A percentile compares a stretch with the other conserved stretches of the same genome.
phyloP scores from a whole-genome alignment of 2,797 vertebrate species.

The Cetoscarus ocellatus region DNA sequence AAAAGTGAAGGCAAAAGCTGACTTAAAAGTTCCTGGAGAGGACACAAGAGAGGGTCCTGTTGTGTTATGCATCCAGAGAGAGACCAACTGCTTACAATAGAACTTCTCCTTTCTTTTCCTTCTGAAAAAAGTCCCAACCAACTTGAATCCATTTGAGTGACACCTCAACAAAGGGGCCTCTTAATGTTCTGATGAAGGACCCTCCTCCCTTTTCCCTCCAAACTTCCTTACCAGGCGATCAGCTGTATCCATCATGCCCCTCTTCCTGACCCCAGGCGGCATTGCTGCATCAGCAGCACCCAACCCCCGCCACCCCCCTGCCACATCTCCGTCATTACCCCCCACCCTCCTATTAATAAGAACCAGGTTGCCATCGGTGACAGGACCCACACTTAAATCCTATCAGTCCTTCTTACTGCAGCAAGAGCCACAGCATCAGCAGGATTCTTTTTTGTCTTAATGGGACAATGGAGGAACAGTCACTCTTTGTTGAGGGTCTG shows the following conservation, averaged over 20 bases:
- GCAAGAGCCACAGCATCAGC: slow-evolving; percentile 69
- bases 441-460: slow-evolving; percentile 79
- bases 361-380: slow-evolving; percentile 84
- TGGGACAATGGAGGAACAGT: slow-evolving; percentile 74
- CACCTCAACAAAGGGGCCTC: slow-evolving; percentile 91
- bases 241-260: slow-evolving; percentile 93
- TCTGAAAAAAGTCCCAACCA: slow-evolving; percentile 69
- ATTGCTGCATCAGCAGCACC: slow-evolving; percentile 85
- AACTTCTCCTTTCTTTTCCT: slow-evolving; percentile 73
- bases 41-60: slow-evolving; percentile 74
- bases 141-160: slow-evolving; percentile 88
- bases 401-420: slow-evolving; percentile 67
- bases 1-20: slow-evolving; percentile 29
- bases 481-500: slow-evolving; percentile 73
- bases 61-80: slow-evolving; percentile 69
- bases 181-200: slow-evolving; percentile 86
- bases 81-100: slow-evolving; percentile 72
- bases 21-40: slow-evolving; percentile 58
- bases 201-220: slow-evolving; percentile 79
- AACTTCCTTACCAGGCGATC: slow-evolving; percentile 92
- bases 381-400: slow-evolving; percentile 79
- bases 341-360: slow-evolving; percentile 73
- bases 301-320: slow-evolving; percentile 40
- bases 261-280: slow-evolving; percentile 92
- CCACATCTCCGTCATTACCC: slow-evolving; percentile 41